Conservation (phyloP, 1,140 invertebrate genomes). For the Pachypsylla venusta region DNA sequence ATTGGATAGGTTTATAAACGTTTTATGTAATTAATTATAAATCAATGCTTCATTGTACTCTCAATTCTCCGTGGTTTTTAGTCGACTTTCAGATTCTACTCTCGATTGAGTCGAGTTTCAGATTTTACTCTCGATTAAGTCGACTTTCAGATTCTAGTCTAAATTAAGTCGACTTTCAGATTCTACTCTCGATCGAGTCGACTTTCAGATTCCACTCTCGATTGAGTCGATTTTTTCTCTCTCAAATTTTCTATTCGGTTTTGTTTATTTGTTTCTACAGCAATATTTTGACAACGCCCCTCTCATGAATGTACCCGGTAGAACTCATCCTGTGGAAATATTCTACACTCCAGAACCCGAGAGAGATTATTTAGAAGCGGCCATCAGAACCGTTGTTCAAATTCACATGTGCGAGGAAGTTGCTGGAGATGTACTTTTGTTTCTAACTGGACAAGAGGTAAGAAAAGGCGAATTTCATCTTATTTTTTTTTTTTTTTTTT, state of each 20-base stretch:
- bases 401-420: slow-evolving; percentile 98
- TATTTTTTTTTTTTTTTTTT: too few species aligned
- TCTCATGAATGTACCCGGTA: slow-evolving; percentile 93
- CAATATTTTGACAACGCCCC: slow-evolving; percentile 98
- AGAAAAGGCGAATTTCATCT: too few species aligned
- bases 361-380: slow-evolving; percentile 94
- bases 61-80: too few species aligned
- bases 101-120: too few species aligned
- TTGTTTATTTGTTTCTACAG: slow-evolving; percentile 28
- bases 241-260: neutral
- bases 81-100: too few species aligned
- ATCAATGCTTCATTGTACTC: too few species aligned
- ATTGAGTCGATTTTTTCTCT: neutral
- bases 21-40: too few species aligned
- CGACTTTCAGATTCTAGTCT: neutral
- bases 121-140: too few species aligned
- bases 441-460: slow-evolving; percentile 80
- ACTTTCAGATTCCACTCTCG: neutral
- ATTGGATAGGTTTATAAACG: too few species aligned
- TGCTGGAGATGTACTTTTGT: slow-evolving; percentile 83
- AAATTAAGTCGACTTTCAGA: neutral
- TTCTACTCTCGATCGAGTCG: neutral
- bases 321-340: slow-evolving; percentile 95
- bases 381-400: slow-evolving; percentile 95
- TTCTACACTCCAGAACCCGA: slow-evolving; percentile 99